Evolutionary conservation across 2,888 invertebrate species (phyloP).

Genomic region (Drosophila multiciliata): DNA sequence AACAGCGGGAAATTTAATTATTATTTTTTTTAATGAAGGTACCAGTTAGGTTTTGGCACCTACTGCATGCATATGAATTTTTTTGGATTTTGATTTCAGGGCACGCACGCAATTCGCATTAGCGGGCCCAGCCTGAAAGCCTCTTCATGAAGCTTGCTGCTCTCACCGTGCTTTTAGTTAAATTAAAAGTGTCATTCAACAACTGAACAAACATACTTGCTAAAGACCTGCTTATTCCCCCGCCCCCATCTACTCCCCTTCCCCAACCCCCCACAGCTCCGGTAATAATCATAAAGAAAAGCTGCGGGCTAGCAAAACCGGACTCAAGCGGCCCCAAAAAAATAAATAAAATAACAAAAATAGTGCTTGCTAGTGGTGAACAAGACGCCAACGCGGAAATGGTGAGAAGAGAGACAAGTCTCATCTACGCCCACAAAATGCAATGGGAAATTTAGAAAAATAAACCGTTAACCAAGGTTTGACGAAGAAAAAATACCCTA

Average conservation of each 20-base stretch:
- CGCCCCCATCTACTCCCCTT: background rate
- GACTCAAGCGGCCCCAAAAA: slow-evolving; percentile 3
- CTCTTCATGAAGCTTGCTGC: slow-evolving; percentile 32
- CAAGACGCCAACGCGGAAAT: slow-evolving; percentile 24
- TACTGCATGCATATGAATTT: slow-evolving; percentile 21
- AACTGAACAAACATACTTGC: slow-evolving; percentile 12
- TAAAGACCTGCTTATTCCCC: slow-evolving; percentile 18
- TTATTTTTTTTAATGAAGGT: slow-evolving; percentile 36
- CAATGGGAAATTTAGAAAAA: slow-evolving; percentile 3
- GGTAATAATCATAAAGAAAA: background rate
- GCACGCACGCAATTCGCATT: slow-evolving; percentile 64
- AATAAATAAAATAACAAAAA: slow-evolving; percentile 4
- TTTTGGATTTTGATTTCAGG: slow-evolving; percentile 26
- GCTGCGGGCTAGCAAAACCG: slow-evolving; percentile 31
- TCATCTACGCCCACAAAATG: slow-evolving; percentile 23
- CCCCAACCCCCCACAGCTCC: too few relatives aligned
- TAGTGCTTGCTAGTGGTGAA: slow-evolving; percentile 9
- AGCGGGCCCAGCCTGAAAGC: slow-evolving; percentile 54
- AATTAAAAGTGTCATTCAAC: slow-evolving; percentile 61
- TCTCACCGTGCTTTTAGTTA: slow-evolving; percentile 59
- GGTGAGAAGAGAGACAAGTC: slow-evolving; percentile 5
- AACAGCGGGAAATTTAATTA: slow-evolving; percentile 40
- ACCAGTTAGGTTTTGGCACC: slow-evolving; percentile 7
- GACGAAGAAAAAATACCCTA: background rate
- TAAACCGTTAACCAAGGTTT: background rate